Evolutionary conservation across 1,140 invertebrate genomes (phyloP).

Genomic region (Nylanderia fulva): DNA sequence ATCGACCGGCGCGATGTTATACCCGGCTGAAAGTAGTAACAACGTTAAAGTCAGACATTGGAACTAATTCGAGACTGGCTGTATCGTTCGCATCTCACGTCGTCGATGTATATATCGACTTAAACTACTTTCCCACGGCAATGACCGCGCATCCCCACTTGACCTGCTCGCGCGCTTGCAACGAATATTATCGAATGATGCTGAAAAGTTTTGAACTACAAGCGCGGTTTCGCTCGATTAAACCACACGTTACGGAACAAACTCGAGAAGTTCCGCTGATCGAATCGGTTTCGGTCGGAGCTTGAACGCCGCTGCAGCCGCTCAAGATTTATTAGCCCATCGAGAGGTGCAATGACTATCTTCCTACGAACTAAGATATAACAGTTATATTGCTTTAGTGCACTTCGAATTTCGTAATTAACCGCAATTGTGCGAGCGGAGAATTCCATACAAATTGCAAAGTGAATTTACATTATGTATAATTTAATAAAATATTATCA

Average conservation of each 20-base stretch:
- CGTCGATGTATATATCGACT: conserved; percentile 40
- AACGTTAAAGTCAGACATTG: conserved; percentile 46
- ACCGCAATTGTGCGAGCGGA: not conserved
- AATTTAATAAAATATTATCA: not conserved
- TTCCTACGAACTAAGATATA: conserved; percentile 17
- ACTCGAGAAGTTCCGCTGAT: conserved; percentile 31
- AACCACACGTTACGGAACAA: conserved; percentile 42
- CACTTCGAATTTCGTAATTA: conserved; percentile 4
- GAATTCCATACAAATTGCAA: not conserved
- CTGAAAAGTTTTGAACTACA: conserved; percentile 33
- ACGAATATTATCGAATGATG: conserved; percentile 49
- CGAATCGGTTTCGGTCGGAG: conserved; percentile 33
- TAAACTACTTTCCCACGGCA: conserved; percentile 35
- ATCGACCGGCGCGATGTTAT: not conserved
- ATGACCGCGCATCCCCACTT: not conserved
- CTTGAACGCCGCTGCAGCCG: conserved; percentile 11
- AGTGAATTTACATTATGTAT: not conserved
- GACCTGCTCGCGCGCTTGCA: conserved; percentile 7
- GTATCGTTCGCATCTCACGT: conserved; percentile 1
- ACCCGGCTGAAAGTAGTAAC: not conserved
- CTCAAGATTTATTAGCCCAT: conserved; percentile 51
- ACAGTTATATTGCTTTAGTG: not conserved
- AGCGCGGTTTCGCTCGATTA: conserved; percentile 25
- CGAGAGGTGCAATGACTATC: conserved; percentile 42
- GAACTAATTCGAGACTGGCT: conserved; percentile 48